A percentile compares a stretch with the other conserved stretches of the same genome.
These are phyloP conservation scores for Phymorhynchus buccinoides DNA, from an alignment of 1,140 invertebrate genomes.

Conservation along the genomic window DNA sequence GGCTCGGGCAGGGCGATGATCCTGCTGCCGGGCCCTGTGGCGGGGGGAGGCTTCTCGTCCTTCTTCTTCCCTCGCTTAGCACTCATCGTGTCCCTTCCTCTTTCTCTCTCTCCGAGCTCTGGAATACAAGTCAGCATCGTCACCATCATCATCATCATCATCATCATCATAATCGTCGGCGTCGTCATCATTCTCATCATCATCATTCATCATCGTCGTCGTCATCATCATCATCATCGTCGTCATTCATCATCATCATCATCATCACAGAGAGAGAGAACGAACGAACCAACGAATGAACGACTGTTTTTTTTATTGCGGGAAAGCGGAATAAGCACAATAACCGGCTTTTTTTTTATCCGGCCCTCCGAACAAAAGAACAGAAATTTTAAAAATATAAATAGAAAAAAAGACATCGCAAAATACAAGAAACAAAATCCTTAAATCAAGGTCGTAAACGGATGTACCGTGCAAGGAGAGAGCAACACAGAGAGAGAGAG, in stretches of 20 bases:
- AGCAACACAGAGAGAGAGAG: background rate
- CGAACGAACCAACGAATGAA: too few species aligned
- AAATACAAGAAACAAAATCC: too few species aligned
- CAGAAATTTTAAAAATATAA: too few species aligned
- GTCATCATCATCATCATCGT: background rate
- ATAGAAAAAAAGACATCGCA: too few species aligned
- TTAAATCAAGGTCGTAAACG: too few species aligned
- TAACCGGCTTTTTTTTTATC: too few species aligned
- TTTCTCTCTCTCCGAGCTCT: background rate
- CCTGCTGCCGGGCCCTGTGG: constrained; percentile 70
- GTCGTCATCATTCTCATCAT: background rate
- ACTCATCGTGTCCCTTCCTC: constrained; percentile 21
- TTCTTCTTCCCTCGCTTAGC: constrained; percentile 63
- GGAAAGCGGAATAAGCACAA: too few species aligned
- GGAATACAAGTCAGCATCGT: background rate
- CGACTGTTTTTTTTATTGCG: too few species aligned
- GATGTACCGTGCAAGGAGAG: too few species aligned
- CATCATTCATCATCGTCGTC: background rate
- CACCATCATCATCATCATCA: background rate
- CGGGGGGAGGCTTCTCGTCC: constrained; percentile 70
- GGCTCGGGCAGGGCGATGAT: constrained; percentile 67
- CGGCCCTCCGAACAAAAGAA: too few species aligned
- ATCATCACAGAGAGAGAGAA: too few species aligned
- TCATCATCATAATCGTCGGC: background rate
- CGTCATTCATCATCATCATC: background rate